Conservation (phyloP, 1,140 invertebrate genomes). For the Contarinia nasturtii region DNA sequence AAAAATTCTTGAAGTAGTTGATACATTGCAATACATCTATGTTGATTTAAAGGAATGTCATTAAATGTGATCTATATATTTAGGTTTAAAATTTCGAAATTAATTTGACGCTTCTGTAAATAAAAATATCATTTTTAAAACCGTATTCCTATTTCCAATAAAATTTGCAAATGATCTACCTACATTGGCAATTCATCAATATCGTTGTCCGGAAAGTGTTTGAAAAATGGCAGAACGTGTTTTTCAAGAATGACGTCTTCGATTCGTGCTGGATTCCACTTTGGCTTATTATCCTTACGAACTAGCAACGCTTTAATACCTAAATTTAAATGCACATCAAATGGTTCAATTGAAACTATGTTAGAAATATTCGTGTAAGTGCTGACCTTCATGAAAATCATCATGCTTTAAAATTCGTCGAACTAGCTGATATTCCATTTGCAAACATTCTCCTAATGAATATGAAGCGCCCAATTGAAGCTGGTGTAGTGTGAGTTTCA, state of each 20-base stretch:
- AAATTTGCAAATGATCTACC: no score
- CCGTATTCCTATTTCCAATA: no score
- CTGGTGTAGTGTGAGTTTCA: slow-evolving; percentile 72
- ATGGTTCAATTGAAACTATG: no score
- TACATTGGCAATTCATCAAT: slow-evolving; percentile 35
- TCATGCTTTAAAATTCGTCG: slow-evolving; percentile 41
- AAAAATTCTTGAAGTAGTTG: no score
- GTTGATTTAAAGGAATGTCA: no score
- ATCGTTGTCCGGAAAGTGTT: slow-evolving; percentile 44
- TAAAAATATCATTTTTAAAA: no score
- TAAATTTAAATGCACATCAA: no score
- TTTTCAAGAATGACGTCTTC: slow-evolving; percentile 52
- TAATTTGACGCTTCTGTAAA: no score
- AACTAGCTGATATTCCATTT: slow-evolving; percentile 79
- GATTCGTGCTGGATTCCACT: slow-evolving; percentile 66
- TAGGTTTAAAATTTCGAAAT: no score
- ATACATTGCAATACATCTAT: no score
- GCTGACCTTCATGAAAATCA: slow-evolving; percentile 88
- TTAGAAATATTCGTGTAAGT: slow-evolving; percentile 14
- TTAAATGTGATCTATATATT: no score
- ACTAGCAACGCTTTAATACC: slow-evolving; percentile 52
- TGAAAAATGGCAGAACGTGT: slow-evolving; percentile 52
- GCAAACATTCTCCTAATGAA: slow-evolving; percentile 65
- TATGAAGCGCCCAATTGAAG: slow-evolving; percentile 53
- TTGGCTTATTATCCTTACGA: slow-evolving; percentile 84